phyloP scores from a whole-genome alignment of 2,888 invertebrate genomes.

The Erebia ligea region DNA sequence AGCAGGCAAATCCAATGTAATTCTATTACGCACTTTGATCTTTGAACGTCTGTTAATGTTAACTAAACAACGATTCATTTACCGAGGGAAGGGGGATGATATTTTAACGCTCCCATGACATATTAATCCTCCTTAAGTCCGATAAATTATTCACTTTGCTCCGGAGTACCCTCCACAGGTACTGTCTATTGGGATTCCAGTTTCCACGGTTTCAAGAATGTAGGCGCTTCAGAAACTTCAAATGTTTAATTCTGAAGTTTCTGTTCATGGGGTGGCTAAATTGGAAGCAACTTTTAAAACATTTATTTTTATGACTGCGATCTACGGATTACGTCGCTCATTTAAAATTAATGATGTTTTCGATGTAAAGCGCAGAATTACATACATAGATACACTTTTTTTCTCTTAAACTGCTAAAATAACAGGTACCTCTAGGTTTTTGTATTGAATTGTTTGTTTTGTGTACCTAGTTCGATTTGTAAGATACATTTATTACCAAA shows the following conservation, averaged over 20 bases:
- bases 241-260: constrained; percentile 26
- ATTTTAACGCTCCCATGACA: constrained; percentile 61
- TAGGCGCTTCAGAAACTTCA: constrained; percentile 27
- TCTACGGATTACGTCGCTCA: neutral
- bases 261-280: constrained; percentile 2
- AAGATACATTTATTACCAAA: too few relatives aligned
- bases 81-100: constrained; percentile 50
- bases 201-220: constrained; percentile 17
- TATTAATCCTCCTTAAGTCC: constrained; percentile 72
- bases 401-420: too few relatives aligned
- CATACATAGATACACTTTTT: too few relatives aligned
- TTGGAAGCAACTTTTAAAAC: constrained; percentile 13
- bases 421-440: too few relatives aligned
- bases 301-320: constrained; percentile 11
- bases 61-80: constrained; percentile 44
- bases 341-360: constrained; percentile 2
- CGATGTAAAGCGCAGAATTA: neutral
- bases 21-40: constrained; percentile 48
- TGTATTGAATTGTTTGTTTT: too few relatives aligned
- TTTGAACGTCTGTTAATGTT: constrained; percentile 39
- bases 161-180: constrained; percentile 35
- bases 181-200: constrained; percentile 28
- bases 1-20: constrained; percentile 40
- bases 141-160: constrained; percentile 70
- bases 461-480: too few relatives aligned